phyloP scores from a whole-genome alignment of 2,797 vertebrate species.

The Microchirus variegatus region DNA sequence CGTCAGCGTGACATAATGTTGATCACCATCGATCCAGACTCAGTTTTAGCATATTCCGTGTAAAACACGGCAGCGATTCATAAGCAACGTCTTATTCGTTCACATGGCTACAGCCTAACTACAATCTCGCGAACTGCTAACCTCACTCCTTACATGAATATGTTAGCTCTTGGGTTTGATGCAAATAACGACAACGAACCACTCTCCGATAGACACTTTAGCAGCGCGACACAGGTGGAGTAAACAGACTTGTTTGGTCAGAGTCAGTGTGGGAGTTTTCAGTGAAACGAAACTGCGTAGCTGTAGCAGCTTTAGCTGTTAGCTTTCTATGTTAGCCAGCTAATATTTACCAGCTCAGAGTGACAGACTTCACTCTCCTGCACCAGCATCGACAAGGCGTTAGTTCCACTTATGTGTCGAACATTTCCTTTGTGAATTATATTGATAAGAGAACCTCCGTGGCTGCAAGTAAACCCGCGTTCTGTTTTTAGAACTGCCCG shows the following conservation, averaged over 20 bases:
- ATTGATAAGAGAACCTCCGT: slow-evolving; percentile 26
- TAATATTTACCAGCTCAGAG: slow-evolving; percentile 62
- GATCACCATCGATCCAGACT: too few relatives aligned
- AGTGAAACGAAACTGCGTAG: slow-evolving; percentile 61
- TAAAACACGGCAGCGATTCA: too few relatives aligned
- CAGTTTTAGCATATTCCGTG: too few relatives aligned
- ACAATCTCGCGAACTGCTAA: background rate
- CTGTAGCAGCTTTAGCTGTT: slow-evolving; percentile 49
- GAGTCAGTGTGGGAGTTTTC: slow-evolving; percentile 23
- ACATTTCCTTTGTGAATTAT: slow-evolving; percentile 14
- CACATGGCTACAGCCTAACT: slow-evolving; percentile 7
- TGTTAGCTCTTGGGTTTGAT: slow-evolving; percentile 51
- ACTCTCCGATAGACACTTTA: slow-evolving; percentile 7
- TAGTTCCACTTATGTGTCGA: slow-evolving; percentile 31
- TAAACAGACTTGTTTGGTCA: background rate
- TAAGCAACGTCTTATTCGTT: background rate
- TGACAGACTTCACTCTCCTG: slow-evolving; percentile 48
- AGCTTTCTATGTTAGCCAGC: slow-evolving; percentile 58
- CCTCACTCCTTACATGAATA: background rate
- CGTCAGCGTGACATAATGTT: too few relatives aligned
- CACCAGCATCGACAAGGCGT: slow-evolving; percentile 30
- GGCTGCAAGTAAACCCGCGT: slow-evolving; percentile 58
- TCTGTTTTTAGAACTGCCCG: slow-evolving; percentile 38
- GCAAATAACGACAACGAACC: slow-evolving; percentile 35
- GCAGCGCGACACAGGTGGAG: background rate